Conservation (phyloP, 2,888 invertebrate genomes). For the Nymphalis polychloros region DNA sequence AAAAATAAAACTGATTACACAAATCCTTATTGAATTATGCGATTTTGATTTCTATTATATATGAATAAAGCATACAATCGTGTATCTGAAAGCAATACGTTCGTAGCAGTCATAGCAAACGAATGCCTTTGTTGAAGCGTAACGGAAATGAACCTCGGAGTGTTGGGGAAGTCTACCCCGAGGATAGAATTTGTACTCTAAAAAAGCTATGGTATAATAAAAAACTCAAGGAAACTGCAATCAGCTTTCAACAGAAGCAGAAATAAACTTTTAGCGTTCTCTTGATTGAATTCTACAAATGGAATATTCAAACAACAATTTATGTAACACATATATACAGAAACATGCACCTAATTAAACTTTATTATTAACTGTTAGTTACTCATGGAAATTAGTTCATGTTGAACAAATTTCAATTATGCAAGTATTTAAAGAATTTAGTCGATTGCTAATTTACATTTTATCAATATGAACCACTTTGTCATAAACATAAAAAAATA, state of each 20-base stretch:
- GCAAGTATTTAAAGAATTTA: too few species aligned
- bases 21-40: slow-evolving; percentile 1
- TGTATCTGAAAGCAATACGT: slow-evolving; percentile 18
- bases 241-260: slow-evolving; percentile 14
- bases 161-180: slow-evolving; percentile 26
- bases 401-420: too few species aligned
- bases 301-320: neutral
- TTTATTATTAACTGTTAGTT: too few species aligned
- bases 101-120: slow-evolving; percentile 30
- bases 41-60: slow-evolving; percentile 2
- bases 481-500: too few species aligned
- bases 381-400: too few species aligned
- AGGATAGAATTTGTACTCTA: slow-evolving; percentile 26
- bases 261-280: slow-evolving; percentile 10
- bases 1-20: slow-evolving; percentile 25
- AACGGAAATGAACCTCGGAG: slow-evolving; percentile 33
- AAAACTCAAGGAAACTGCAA: slow-evolving; percentile 27
- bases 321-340: too few species aligned
- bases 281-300: neutral
- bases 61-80: slow-evolving; percentile 18
- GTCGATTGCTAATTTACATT: too few species aligned
- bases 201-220: slow-evolving; percentile 7
- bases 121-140: slow-evolving; percentile 30
- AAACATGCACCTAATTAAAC: too few species aligned
- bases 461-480: too few species aligned